phyloP scores from a whole-genome alignment of 1,140 invertebrate species.

The Planococcus citri region DNA sequence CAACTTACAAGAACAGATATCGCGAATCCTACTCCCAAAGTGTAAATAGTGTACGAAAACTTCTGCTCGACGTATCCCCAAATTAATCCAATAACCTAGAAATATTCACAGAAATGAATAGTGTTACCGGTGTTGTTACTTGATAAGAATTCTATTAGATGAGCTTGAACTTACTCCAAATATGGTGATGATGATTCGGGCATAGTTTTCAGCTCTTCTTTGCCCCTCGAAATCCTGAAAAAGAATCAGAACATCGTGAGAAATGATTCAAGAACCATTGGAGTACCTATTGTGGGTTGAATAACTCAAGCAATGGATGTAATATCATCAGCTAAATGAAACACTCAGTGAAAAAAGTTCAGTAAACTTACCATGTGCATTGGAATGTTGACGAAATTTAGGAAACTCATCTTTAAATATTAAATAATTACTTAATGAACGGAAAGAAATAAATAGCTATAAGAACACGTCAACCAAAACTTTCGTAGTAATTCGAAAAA shows the following conservation, averaged over 20 bases:
- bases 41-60: slow-evolving; percentile 87
- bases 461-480: slow-evolving; percentile 1
- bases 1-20: slow-evolving; percentile 64
- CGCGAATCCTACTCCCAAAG: slow-evolving; percentile 78
- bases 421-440: neutral
- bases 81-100: slow-evolving; percentile 64
- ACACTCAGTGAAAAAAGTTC: neutral
- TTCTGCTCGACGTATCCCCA: slow-evolving; percentile 92
- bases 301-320: no score
- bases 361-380: slow-evolving; percentile 2
- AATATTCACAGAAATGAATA: neutral
- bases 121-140: neutral
- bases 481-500: neutral
- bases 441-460: neutral
- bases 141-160: neutral
- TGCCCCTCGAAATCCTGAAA: slow-evolving; percentile 82
- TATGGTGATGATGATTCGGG: slow-evolving; percentile 73
- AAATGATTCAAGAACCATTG: no score
- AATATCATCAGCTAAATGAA: neutral
- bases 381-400: neutral
- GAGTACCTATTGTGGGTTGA: no score
- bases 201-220: slow-evolving; percentile 71
- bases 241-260: slow-evolving; percentile 28
- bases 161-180: slow-evolving; percentile 53
- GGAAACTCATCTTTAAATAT: slow-evolving; percentile 1